Evolutionary conservation across 2,797 vertebrate species (phyloP), one percentile per base, ranked within the genome.

Genomic region (Intellagama lesueurii): DNA sequence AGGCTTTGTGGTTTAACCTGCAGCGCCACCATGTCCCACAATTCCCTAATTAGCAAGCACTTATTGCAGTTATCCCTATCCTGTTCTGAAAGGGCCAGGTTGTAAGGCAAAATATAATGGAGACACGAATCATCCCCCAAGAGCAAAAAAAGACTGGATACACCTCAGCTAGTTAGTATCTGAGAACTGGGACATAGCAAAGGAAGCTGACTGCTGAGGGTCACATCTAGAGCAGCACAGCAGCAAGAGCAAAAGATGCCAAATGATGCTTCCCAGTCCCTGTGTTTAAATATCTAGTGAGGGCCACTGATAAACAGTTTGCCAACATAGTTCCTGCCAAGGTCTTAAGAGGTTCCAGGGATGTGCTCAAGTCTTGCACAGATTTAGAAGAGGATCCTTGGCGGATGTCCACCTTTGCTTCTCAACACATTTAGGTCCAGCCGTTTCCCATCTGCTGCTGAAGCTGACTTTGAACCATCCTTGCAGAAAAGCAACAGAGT

Each of bases 311-410:
- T 94, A 94, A 95, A 94, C 90, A 81, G n/a, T 87, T 92, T 94
- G 94, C 95, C 95, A 95, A 89, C 72, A 90, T 1, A 3, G 90
- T 89, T 86, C 85, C 69, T 95, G 95, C 95, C 95, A 94, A 95
- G 91, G 93, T 94, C 94, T 95, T 94, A 90, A 95, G 88, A 94
- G 93, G 94, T 94, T 95, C 94, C 91, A 90, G 91, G 83, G 92
- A 93, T 94, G 92, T 91, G 92, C 92, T 95, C 91, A 91, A 93
- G 92, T 93, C 92, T 95, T 95, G 79, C 92, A 94, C 92, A 88
- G 93, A 95, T 95, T 95, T 95, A 95, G 94, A 96, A 89, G 94
- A 95, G 92, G 95, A 95, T 95, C 94, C 88, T 95, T 95, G 94
- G 95, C 95, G 95, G 93, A 89, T 94, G 92, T 91, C 79, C 92